These are phyloP conservation scores for Protonemura montana DNA, from an alignment of 2,888 invertebrate genomes.

Conservation along the genomic window DNA sequence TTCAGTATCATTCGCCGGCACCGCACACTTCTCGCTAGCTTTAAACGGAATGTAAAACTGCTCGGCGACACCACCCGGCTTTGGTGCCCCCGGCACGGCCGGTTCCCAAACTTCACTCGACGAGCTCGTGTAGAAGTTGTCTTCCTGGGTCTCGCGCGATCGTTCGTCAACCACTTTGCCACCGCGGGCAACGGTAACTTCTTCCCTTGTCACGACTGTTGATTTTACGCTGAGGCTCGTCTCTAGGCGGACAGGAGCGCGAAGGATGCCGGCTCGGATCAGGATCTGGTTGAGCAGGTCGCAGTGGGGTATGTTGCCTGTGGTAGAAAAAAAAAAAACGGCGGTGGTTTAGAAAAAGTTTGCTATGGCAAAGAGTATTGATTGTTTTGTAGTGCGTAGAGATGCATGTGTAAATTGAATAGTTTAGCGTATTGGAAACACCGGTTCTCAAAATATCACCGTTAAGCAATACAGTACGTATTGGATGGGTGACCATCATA, in stretches of 20 bases:
- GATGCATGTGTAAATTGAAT: no score
- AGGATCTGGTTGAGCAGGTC: constrained; percentile 74
- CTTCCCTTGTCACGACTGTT: constrained; percentile 74
- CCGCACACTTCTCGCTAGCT: constrained; percentile 36
- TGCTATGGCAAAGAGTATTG: no score
- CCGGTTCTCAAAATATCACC: no score
- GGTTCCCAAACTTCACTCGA: constrained; percentile 65
- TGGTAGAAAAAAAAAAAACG: not conserved
- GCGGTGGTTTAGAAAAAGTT: no score
- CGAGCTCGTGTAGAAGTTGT: constrained; percentile 72
- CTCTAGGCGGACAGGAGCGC: constrained; percentile 74
- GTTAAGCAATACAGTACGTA: no score
- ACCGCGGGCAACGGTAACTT: constrained; percentile 72
- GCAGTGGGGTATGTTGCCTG: constrained; percentile 67
- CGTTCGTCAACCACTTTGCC: constrained; percentile 75
- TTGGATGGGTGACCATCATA: no score
- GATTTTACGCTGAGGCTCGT: constrained; percentile 76
- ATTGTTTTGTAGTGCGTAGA: no score
- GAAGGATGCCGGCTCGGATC: constrained; percentile 65
- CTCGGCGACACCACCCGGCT: not conserved
- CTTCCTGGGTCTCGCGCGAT: constrained; percentile 74
- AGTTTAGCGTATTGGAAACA: no score
- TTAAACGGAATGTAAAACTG: constrained; percentile 41
- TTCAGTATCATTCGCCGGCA: not conserved
- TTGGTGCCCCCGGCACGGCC: constrained; percentile 9